Conservation (phyloP, 2,113 vertebrate species). For the Dasyprocta punctata region DNA sequence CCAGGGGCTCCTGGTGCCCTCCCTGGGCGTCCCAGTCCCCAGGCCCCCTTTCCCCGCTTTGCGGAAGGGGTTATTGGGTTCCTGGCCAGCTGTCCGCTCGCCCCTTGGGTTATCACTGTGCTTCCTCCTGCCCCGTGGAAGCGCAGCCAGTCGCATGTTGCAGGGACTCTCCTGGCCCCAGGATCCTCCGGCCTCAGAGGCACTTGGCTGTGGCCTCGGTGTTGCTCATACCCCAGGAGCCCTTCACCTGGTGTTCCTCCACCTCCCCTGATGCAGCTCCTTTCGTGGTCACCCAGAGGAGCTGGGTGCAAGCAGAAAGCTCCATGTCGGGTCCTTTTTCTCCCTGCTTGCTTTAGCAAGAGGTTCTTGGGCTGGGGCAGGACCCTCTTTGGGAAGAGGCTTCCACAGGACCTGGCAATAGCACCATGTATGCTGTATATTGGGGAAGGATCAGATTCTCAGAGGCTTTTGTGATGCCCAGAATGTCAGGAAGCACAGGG, state of each 20-base stretch:
- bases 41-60: not conserved
- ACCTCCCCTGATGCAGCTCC: fast-evolving
- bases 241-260: not conserved
- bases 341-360: not conserved
- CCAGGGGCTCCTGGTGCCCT: not conserved
- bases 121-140: not conserved
- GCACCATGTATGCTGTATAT: not conserved
- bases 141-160: not conserved
- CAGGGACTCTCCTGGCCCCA: too few species aligned
- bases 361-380: fast-evolving
- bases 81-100: not conserved
- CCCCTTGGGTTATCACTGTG: not conserved
- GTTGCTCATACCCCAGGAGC: too few species aligned
- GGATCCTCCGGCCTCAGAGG: not conserved
- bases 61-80: fast-evolving
- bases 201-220: not conserved
- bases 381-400: not conserved
- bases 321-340: fast-evolving
- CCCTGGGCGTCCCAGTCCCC: not conserved
- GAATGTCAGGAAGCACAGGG: not conserved
- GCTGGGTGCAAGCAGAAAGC: not conserved
- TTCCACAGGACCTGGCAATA: not conserved
- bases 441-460: not conserved
- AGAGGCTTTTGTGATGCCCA: not conserved
- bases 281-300: not conserved